Evolutionary conservation across 2,888 invertebrate genomes (phyloP).

Genomic region (Apodemia hepburni): DNA sequence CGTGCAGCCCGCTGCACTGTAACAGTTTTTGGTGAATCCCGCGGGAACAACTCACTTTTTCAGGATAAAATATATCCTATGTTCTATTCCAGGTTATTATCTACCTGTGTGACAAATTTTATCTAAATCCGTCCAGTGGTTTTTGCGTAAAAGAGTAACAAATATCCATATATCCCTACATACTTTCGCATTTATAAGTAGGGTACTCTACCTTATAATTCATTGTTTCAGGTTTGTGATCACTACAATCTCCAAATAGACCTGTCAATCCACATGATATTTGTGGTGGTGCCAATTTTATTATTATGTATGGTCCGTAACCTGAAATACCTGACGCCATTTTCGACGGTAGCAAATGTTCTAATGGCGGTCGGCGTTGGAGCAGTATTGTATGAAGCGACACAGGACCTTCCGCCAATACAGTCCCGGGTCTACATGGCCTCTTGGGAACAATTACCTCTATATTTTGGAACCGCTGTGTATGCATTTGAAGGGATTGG

Average conservation of each 20-base stretch:
- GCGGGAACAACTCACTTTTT: too few species aligned
- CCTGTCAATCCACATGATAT: constrained; percentile 86
- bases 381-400: constrained; percentile 88
- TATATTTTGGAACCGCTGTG: constrained; percentile 97
- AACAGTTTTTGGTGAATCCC: too few species aligned
- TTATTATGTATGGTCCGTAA: constrained; percentile 89
- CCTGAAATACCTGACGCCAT: constrained; percentile 93
- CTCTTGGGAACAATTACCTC: constrained; percentile 83
- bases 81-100: too few species aligned
- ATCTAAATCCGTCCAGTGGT: too few species aligned
- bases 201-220: constrained; percentile 1
- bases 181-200: too few species aligned
- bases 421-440: constrained; percentile 81
- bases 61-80: too few species aligned
- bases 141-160: too few species aligned
- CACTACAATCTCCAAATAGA: constrained; percentile 81
- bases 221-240: constrained; percentile 81
- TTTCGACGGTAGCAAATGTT: constrained; percentile 95
- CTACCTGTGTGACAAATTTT: too few species aligned
- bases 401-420: constrained; percentile 85
- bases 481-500: constrained; percentile 99
- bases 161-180: too few species aligned
- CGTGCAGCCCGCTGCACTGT: too few species aligned
- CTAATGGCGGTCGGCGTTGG: constrained; percentile 87
- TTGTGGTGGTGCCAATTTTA: constrained; percentile 86